phyloP scores from a whole-genome alignment of 2,888 invertebrate species.

The Craniophora ligustri region DNA sequence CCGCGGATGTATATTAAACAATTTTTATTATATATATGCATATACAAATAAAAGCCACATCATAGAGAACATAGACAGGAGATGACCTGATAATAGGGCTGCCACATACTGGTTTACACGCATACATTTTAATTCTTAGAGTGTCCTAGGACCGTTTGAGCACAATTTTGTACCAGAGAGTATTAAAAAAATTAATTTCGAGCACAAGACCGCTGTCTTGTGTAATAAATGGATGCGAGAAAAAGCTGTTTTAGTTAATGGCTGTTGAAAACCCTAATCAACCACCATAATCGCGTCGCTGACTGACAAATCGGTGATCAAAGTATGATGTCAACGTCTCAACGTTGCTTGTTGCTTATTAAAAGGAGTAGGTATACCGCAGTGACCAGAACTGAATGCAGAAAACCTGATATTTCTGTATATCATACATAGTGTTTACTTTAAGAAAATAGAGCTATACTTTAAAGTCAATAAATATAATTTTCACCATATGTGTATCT shows the following conservation, averaged over 20 bases:
- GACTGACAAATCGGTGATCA: conserved; percentile 36
- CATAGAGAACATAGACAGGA: background rate
- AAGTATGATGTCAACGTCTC: conserved; percentile 30
- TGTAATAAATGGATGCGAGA: background rate
- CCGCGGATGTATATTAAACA: background rate
- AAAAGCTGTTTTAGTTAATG: background rate
- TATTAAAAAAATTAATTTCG: background rate
- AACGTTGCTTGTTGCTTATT: conserved; percentile 10
- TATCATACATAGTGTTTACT: too few species aligned
- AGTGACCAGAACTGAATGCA: too few species aligned
- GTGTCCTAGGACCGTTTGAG: too few species aligned
- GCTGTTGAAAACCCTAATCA: too few species aligned
- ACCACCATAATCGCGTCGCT: conserved; percentile 23
- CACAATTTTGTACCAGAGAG: too few species aligned
- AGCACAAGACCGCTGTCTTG: too few species aligned
- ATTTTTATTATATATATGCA: background rate
- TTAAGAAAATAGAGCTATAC: too few species aligned
- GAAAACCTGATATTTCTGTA: too few species aligned
- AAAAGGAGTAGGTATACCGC: too few species aligned
- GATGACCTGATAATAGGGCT: background rate
- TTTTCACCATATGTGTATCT: too few species aligned
- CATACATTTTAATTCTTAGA: too few species aligned
- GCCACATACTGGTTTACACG: background rate
- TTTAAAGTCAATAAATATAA: too few species aligned
- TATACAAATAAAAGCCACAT: background rate